Percentiles rank a stretch among this genome's conserved stretches.
phyloP scores from a whole-genome alignment of 2,113 vertebrate species.

The Saguinus imperator region DNA sequence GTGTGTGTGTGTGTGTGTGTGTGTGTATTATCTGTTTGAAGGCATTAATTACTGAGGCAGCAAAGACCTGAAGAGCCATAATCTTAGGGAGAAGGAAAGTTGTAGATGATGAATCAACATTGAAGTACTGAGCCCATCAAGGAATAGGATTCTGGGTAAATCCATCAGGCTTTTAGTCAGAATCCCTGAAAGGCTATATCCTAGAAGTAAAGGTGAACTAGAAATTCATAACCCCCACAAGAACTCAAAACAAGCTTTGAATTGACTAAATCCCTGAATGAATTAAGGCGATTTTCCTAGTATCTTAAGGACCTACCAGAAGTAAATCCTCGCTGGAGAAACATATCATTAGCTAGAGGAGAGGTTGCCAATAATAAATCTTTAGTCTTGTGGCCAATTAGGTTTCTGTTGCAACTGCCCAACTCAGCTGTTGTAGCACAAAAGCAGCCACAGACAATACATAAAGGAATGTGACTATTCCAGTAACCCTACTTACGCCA shows the following conservation, averaged over 20 bases:
- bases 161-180: background rate
- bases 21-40: background rate
- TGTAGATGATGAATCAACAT: background rate
- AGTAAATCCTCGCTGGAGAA: background rate
- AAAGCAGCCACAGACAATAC: background rate
- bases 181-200: background rate
- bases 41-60: background rate
- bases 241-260: background rate
- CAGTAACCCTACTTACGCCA: background rate
- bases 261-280: background rate
- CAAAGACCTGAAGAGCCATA: background rate
- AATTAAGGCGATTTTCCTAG: conserved; percentile 16
- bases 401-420: background rate
- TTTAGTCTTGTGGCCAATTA: background rate
- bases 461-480: background rate
- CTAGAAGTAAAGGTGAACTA: background rate
- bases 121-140: background rate
- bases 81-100: background rate
- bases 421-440: background rate
- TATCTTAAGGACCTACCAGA: background rate
- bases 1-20: too few species aligned
- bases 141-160: background rate
- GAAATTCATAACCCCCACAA: background rate
- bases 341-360: background rate
- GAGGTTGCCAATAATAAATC: background rate